Evolutionary conservation across 2,888 invertebrate species (phyloP).

Genomic region (Endomychus coccineus): DNA sequence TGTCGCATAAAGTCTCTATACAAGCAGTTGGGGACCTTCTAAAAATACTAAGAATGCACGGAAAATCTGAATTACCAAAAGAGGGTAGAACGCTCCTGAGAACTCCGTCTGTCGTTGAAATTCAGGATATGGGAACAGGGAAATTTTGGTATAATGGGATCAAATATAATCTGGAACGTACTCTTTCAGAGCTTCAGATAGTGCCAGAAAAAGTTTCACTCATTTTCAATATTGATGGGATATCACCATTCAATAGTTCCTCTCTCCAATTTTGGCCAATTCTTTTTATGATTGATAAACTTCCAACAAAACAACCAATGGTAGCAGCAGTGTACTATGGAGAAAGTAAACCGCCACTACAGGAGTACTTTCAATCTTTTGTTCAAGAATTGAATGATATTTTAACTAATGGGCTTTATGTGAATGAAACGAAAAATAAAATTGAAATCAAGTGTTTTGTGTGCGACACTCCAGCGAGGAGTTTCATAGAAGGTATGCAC

Average conservation of each 20-base stretch:
- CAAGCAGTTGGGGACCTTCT: constrained; percentile 11
- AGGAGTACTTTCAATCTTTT: constrained; percentile 17
- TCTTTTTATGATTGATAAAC: constrained; percentile 15
- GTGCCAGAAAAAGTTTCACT: constrained; percentile 10
- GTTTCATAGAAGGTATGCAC: constrained; percentile 19
- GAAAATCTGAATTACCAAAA: constrained; percentile 11
- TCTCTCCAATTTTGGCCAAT: constrained; percentile 21
- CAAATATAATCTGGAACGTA: constrained; percentile 14
- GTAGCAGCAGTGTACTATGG: constrained; percentile 21
- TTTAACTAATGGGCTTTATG: constrained; percentile 13
- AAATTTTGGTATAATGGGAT: constrained; percentile 18
- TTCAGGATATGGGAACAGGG: constrained; percentile 13
- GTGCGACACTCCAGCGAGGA: constrained; percentile 23
- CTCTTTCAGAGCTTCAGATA: too few species aligned
- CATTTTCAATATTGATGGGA: constrained; percentile 19
- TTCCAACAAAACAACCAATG: constrained; percentile 17
- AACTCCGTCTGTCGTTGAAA: constrained; percentile 11
- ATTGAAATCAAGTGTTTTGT: constrained; percentile 18
- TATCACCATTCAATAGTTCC: constrained; percentile 16
- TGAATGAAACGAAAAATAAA: constrained; percentile 11
- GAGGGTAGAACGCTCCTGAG: constrained; percentile 16
- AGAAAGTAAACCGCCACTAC: constrained; percentile 18
- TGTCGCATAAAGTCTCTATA: constrained; percentile 8
- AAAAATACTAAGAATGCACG: constrained; percentile 7
- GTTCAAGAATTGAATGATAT: constrained; percentile 20